Percentiles rank a stretch among this genome's conserved stretches.
phyloP scores from a whole-genome alignment of 2,113 vertebrate genomes.

The Dendrocopos noguchii region DNA sequence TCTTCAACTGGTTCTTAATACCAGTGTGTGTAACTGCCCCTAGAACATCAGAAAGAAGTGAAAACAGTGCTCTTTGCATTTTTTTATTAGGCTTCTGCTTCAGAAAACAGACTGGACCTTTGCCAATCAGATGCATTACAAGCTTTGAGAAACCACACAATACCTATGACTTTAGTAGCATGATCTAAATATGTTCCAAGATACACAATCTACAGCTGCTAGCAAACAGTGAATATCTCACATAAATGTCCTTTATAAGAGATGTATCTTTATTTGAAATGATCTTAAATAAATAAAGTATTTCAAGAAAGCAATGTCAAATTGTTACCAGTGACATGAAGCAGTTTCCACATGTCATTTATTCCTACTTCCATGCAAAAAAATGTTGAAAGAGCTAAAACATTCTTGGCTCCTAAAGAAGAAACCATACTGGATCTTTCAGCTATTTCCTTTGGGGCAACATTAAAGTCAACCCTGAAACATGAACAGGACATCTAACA shows the following conservation, averaged over 20 bases:
- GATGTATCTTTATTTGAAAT: constrained; percentile 48
- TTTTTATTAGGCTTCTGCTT: constrained; percentile 25
- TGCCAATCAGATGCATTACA: constrained; percentile 25
- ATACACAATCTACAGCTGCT: constrained; percentile 30
- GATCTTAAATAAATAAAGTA: constrained; percentile 23
- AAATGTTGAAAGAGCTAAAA: constrained; percentile 41
- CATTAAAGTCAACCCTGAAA: constrained; percentile 49
- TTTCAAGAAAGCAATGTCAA: constrained; percentile 39
- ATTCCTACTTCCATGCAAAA: constrained; percentile 30
- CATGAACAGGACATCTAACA: constrained; percentile 15
- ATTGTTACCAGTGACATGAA: constrained; percentile 59
- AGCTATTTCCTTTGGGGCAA: constrained; percentile 44
- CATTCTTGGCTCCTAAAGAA: constrained; percentile 42
- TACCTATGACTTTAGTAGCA: neutral
- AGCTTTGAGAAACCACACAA: neutral
- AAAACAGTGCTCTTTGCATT: neutral
- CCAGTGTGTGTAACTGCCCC: neutral
- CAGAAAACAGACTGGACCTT: constrained; percentile 21
- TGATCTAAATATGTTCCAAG: neutral
- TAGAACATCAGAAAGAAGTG: neutral
- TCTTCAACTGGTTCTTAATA: neutral
- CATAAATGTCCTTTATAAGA: constrained; percentile 29
- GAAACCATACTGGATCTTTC: constrained; percentile 51
- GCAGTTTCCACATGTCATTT: constrained; percentile 57
- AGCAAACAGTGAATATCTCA: constrained; percentile 15